These are phyloP conservation scores for Hycleus cichorii DNA, from an alignment of 1,140 invertebrate genomes.

Conservation along the genomic window DNA sequence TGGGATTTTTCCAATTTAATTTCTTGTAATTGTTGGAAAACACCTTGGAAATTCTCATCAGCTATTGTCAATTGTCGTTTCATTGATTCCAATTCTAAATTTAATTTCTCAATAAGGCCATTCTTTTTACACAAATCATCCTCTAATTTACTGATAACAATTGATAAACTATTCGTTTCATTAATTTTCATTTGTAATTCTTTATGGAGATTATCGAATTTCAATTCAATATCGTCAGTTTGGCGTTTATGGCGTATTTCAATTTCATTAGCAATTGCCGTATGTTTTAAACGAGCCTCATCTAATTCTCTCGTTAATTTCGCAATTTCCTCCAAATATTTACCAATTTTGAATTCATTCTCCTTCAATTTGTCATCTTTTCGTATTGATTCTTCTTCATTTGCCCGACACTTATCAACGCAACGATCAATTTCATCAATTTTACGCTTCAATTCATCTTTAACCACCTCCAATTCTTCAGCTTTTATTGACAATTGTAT, in stretches of 20 bases:
- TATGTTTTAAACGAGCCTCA: constrained; percentile 40
- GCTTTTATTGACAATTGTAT: constrained; percentile 47
- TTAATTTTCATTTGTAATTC: constrained; percentile 44
- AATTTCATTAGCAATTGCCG: constrained; percentile 34
- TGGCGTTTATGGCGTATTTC: constrained; percentile 5
- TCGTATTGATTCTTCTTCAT: constrained; percentile 32
- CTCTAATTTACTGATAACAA: constrained; percentile 11
- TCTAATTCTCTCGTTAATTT: constrained; percentile 44
- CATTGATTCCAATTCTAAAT: constrained; percentile 5
- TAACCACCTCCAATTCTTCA: constrained; percentile 42
- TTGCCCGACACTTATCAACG: constrained; percentile 37
- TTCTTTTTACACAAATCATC: constrained; percentile 14
- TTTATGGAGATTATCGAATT: background rate
- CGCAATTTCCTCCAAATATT: constrained; percentile 41
- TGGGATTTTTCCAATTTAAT: too few species aligned
- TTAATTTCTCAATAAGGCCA: constrained; percentile 12
- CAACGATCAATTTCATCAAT: background rate
- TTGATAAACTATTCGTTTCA: constrained; percentile 13
- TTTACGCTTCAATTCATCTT: constrained; percentile 17
- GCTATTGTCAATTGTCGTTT: background rate
- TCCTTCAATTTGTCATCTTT: constrained; percentile 45
- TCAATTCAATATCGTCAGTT: background rate
- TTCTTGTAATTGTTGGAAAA: too few species aligned
- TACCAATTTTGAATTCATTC: constrained; percentile 19
- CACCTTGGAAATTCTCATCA: background rate